A percentile compares a stretch with the other conserved stretches of the same genome.
Conservation (phyloP, 2,113 vertebrate genomes). For the Plestiodon gilberti region DNA sequence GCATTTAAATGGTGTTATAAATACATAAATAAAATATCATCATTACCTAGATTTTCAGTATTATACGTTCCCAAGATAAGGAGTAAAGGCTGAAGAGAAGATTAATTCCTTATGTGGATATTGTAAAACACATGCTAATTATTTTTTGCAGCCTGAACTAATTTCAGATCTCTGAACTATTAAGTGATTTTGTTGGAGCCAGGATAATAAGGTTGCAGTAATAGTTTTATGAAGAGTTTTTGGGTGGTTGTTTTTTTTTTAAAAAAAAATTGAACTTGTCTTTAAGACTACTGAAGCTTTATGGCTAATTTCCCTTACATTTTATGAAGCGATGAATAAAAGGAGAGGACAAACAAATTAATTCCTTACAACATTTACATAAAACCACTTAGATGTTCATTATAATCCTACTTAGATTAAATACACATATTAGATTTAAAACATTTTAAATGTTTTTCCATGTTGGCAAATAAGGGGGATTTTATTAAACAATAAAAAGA, state of each 20-base stretch:
- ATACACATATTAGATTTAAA: slow-evolving; percentile 9
- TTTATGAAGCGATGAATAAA: slow-evolving; percentile 7
- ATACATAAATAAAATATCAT: not conserved
- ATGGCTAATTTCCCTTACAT: not conserved
- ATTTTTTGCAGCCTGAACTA: not conserved
- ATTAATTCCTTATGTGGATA: not conserved
- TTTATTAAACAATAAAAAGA: slow-evolving; percentile 28
- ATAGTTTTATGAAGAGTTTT: slow-evolving; percentile 1
- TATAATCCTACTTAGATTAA: slow-evolving; percentile 8
- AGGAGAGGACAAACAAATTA: not conserved
- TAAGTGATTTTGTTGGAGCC: not conserved
- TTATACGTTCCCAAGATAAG: not conserved
- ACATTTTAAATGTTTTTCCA: not conserved
- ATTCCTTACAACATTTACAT: slow-evolving; percentile 27
- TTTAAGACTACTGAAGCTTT: slow-evolving; percentile 19
- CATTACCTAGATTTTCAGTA: not conserved
- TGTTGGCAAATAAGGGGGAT: not conserved
- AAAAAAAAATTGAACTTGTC: not conserved
- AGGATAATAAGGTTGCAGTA: not conserved
- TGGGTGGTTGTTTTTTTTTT: not conserved
- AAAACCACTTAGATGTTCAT: slow-evolving; percentile 18
- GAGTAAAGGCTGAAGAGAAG: not conserved
- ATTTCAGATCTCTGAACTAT: not conserved
- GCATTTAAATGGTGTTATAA: no score
- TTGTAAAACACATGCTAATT: not conserved